Conservation (phyloP, 2,113 vertebrate genomes). For the Sprattus sprattus region DNA sequence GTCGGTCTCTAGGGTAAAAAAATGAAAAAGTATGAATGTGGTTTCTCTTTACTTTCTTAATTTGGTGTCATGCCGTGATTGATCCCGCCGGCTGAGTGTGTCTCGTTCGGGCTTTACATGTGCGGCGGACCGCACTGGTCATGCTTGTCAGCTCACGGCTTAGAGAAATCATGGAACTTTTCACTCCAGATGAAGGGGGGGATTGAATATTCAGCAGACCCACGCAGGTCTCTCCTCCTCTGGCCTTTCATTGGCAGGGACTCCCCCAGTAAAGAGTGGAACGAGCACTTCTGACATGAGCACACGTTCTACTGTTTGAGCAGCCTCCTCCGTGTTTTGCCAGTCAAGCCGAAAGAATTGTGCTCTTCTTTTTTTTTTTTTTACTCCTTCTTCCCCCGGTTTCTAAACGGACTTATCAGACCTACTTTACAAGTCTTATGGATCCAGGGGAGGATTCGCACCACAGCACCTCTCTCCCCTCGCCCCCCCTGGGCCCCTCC, state of each 20-base stretch:
- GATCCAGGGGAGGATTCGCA: conserved; percentile 78
- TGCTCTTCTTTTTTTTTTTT: conserved; percentile 22
- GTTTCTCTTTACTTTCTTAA: conserved; percentile 11
- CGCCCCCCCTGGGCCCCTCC: conserved; percentile 68
- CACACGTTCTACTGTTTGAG: conserved; percentile 55
- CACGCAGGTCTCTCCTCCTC: conserved; percentile 21
- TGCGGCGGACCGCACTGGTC: conserved; percentile 52
- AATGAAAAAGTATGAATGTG: neutral
- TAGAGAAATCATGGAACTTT: conserved; percentile 56
- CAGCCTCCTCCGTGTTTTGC: conserved; percentile 51
- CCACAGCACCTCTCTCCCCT: conserved; percentile 72
- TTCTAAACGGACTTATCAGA: conserved; percentile 50
- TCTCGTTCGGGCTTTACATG: conserved; percentile 45
- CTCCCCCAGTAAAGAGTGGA: conserved; percentile 44
- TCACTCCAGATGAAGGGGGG: conserved; percentile 52
- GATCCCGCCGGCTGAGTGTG: conserved; percentile 38
- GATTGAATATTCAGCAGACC: conserved; percentile 52
- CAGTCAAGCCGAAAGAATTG: conserved; percentile 52
- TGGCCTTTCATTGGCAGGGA: conserved; percentile 49
- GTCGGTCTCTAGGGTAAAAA: neutral
- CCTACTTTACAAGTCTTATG: conserved; percentile 61
- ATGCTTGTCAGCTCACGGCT: conserved; percentile 55
- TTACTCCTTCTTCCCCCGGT: neutral
- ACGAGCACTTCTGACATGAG: conserved; percentile 50
- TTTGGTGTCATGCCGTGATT: conserved; percentile 37